These are phyloP conservation scores for Eupeodes corollae DNA, from an alignment of 1,140 invertebrate genomes.

Conservation along the genomic window DNA sequence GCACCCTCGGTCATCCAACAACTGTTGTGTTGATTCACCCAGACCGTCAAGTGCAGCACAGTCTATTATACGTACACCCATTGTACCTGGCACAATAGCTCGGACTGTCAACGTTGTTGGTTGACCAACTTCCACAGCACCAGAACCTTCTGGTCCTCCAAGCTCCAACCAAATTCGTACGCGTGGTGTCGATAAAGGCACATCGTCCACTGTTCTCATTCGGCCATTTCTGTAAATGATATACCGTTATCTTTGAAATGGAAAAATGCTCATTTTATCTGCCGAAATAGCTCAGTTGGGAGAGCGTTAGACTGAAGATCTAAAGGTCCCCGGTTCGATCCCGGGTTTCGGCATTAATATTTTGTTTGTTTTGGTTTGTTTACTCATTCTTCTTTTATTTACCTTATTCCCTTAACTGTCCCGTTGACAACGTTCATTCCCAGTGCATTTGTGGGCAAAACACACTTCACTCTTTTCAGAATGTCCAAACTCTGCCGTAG, in stretches of 20 bases:
- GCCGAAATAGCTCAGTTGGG: slow-evolving; percentile 68
- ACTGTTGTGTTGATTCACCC: slow-evolving; percentile 53
- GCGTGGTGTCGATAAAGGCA: slow-evolving; percentile 14
- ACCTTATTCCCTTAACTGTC: not conserved
- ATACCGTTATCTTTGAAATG: not conserved
- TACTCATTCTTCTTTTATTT: not conserved
- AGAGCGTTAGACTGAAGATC: slow-evolving; percentile 73
- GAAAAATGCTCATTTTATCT: slow-evolving; percentile 1
- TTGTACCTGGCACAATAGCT: slow-evolving; percentile 52
- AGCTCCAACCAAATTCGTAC: slow-evolving; percentile 60
- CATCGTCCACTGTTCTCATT: slow-evolving; percentile 16
- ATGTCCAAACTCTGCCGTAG: slow-evolving; percentile 58
- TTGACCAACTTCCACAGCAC: slow-evolving; percentile 57
- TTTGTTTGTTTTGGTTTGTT: not conserved
- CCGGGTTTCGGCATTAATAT: slow-evolving; percentile 53
- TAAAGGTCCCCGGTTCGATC: slow-evolving; percentile 68
- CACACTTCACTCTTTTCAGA: slow-evolving; percentile 45
- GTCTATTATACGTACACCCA: slow-evolving; percentile 59
- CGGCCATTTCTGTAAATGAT: slow-evolving; percentile 25
- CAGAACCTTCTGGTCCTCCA: slow-evolving; percentile 35
- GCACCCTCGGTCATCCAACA: slow-evolving; percentile 58
- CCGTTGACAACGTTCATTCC: slow-evolving; percentile 18
- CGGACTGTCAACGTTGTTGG: slow-evolving; percentile 54
- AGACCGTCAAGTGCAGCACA: slow-evolving; percentile 63
- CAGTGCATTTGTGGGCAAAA: slow-evolving; percentile 31